These are phyloP conservation scores for Sitophilus oryzae DNA, from an alignment of 1,140 invertebrate genomes.

Conservation along the genomic window DNA sequence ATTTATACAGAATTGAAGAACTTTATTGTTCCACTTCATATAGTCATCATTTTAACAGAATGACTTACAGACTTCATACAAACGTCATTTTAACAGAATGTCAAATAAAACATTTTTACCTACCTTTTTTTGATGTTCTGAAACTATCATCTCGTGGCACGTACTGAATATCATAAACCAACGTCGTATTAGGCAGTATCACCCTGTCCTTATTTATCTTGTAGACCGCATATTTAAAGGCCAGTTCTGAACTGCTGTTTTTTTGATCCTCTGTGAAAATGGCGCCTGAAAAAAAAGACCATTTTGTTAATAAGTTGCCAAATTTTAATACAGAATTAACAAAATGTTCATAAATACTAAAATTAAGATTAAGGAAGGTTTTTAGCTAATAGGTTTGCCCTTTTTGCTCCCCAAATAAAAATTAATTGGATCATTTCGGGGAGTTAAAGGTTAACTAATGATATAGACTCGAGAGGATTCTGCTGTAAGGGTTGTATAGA, in stretches of 20 bases:
- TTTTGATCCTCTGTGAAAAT: slow-evolving; percentile 86
- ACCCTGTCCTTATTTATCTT: slow-evolving; percentile 81
- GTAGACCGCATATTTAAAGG: slow-evolving; percentile 91
- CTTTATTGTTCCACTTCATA: no score
- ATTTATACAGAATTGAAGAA: no score
- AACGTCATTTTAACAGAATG: background rate
- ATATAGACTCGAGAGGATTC: no score
- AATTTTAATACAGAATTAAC: background rate
- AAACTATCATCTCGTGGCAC: slow-evolving; percentile 83
- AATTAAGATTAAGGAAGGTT: no score
- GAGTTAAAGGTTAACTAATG: no score
- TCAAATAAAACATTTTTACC: slow-evolving; percentile 13
- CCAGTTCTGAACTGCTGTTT: slow-evolving; percentile 75
- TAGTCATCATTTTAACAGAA: no score
- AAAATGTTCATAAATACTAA: no score
- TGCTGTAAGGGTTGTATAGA: no score
- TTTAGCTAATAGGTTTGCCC: no score
- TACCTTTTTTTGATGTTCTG: slow-evolving; percentile 86
- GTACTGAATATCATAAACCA: slow-evolving; percentile 88
- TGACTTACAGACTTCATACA: no score
- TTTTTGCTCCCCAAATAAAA: no score
- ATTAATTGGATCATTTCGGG: no score
- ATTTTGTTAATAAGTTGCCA: background rate
- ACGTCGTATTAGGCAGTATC: slow-evolving; percentile 75
- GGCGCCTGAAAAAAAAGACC: slow-evolving; percentile 63